Percentiles rank a stretch among this genome's conserved stretches.
Evolutionary conservation across 1,140 invertebrate genomes (phyloP).

Genomic region (Leptopilina boulardi): DNA sequence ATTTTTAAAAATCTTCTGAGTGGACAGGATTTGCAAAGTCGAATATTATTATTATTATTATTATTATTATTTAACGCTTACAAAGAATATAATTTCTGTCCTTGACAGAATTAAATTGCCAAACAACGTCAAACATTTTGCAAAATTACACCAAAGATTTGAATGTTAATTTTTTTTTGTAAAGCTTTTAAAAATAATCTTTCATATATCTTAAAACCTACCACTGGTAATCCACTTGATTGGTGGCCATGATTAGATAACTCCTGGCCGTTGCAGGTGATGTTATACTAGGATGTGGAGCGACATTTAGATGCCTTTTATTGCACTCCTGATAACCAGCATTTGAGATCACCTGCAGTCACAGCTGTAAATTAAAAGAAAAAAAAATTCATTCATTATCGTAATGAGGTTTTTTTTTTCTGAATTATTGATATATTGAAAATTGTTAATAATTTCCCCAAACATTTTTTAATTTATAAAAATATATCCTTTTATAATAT

Average conservation of each 20-base stretch:
- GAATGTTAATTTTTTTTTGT: not conserved
- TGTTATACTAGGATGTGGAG: constrained; percentile 68
- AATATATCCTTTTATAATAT: too few species aligned
- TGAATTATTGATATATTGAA: not conserved
- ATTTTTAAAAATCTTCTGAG: too few species aligned
- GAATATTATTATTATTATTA: too few species aligned
- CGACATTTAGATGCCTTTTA: constrained; percentile 70
- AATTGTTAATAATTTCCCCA: too few species aligned
- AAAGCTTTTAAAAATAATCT: not conserved
- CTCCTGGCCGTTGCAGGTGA: constrained; percentile 66
- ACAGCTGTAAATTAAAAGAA: constrained; percentile 21
- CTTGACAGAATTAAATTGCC: too few species aligned
- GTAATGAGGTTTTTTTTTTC: not conserved
- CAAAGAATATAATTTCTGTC: too few species aligned
- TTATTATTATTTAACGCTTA: too few species aligned
- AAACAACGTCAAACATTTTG: too few species aligned
- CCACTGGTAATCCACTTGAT: constrained; percentile 77
- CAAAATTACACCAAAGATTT: too few species aligned
- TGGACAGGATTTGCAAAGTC: too few species aligned
- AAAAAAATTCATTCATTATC: not conserved
- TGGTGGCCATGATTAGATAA: constrained; percentile 74
- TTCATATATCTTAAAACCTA: constrained; percentile 55
- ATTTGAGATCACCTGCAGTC: constrained; percentile 72
- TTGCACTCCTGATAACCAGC: constrained; percentile 59
- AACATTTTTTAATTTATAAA: too few species aligned